Evolutionary conservation across 2,113 vertebrate species (phyloP).

Genomic region (Aplodontia rufa): DNA sequence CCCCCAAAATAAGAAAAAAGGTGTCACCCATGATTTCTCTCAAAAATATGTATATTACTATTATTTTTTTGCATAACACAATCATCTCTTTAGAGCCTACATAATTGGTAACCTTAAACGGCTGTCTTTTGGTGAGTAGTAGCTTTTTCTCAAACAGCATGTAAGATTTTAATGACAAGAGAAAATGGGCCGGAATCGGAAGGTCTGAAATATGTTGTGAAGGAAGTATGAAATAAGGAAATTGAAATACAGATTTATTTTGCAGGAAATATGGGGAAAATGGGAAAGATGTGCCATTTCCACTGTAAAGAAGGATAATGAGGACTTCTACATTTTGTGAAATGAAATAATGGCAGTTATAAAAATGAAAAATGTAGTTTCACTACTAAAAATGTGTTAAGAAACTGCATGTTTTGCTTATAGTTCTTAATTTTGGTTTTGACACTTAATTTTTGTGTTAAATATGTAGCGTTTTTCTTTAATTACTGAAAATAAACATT

Average conservation of each 20-base stretch:
- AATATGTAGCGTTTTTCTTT: conserved; percentile 88
- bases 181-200: conserved; percentile 74
- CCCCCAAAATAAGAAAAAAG: not conserved
- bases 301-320: conserved; percentile 24
- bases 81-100: conserved; percentile 69
- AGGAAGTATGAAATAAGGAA: conserved; percentile 47
- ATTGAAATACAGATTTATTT: conserved; percentile 77
- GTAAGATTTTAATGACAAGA: conserved; percentile 73
- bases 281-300: conserved; percentile 63
- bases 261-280: conserved; percentile 75
- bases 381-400: conserved; percentile 71
- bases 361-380: conserved; percentile 66
- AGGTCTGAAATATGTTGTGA: conserved; percentile 67
- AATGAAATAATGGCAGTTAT: conserved; percentile 69
- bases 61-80: conserved; percentile 54
- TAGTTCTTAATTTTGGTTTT: conserved; percentile 86
- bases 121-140: conserved; percentile 62
- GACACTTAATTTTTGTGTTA: conserved; percentile 88
- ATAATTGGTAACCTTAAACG: conserved; percentile 42
- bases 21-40: not conserved
- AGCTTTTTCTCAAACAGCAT: conserved; percentile 81
- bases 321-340: conserved; percentile 64
- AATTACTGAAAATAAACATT: conserved; percentile 89
- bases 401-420: conserved; percentile 90
- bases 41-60: not conserved